phyloP scores from a whole-genome alignment of 2,113 vertebrate species.

The Numida meleagris region DNA sequence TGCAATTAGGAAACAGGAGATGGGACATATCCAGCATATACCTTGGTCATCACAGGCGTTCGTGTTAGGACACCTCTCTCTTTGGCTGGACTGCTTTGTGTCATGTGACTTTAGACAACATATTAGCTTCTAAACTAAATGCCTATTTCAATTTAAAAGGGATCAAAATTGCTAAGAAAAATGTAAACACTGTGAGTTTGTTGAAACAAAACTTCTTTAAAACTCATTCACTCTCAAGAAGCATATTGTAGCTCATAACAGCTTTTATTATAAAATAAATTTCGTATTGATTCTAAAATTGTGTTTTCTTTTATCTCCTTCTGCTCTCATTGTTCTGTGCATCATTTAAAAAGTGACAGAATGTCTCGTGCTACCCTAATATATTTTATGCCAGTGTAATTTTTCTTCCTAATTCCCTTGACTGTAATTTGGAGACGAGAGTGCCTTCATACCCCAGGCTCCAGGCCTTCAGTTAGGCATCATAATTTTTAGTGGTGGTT shows the following conservation, averaged over 20 bases:
- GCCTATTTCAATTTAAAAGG: not conserved
- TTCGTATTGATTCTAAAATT: not conserved
- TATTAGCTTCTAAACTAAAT: not conserved
- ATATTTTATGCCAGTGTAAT: not conserved
- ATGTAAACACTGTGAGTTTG: not conserved
- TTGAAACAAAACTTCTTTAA: not conserved
- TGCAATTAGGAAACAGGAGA: not conserved
- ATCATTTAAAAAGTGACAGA: not conserved
- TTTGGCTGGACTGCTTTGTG: fast-evolving
- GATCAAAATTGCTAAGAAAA: not conserved
- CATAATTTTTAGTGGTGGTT: conserved; percentile 31
- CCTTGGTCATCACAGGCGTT: not conserved
- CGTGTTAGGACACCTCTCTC: not conserved
- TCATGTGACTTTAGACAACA: not conserved
- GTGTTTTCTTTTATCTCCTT: not conserved
- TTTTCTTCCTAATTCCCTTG: not conserved
- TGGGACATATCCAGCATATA: not conserved
- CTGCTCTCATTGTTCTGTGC: not conserved
- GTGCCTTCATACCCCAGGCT: not conserved
- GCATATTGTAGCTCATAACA: not conserved
- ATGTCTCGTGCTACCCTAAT: not conserved
- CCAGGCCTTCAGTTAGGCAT: not conserved
- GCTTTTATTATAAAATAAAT: not conserved
- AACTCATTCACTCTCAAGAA: not conserved
- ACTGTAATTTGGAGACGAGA: not conserved